These are phyloP conservation scores for Arbacia lixula DNA, from an alignment of 53 echinoderm and acorn worm species.

Conservation along the genomic window DNA sequence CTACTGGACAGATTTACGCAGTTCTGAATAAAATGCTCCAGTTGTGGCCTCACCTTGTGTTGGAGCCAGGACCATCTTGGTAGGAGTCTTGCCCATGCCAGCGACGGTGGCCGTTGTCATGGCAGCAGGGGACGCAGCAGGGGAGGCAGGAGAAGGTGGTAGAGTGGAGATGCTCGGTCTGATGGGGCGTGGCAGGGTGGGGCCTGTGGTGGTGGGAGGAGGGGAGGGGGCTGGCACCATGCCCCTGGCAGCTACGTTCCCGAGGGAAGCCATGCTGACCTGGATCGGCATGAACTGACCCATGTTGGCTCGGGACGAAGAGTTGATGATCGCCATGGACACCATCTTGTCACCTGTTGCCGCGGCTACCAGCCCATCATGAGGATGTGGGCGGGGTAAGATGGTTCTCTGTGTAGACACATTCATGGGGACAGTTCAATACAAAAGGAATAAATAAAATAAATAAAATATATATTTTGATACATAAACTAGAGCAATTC, in stretches of 20 bases:
- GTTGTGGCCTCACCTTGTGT: slow-evolving; percentile 3
- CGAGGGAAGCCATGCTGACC: slow-evolving; percentile 57
- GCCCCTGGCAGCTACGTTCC: too few relatives aligned
- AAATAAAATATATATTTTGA: too few relatives aligned
- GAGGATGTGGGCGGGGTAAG: slow-evolving; percentile 70
- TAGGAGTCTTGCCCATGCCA: slow-evolving; percentile 26
- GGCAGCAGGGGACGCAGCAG: too few relatives aligned
- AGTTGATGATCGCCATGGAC: slow-evolving; percentile 71
- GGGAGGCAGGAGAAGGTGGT: too few relatives aligned
- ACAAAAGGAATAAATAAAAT: too few relatives aligned
- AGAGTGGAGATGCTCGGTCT: slow-evolving; percentile 3
- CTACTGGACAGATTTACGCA: too few relatives aligned
- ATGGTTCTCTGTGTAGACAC: slow-evolving; percentile 81
- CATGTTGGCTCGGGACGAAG: slow-evolving; percentile 66
- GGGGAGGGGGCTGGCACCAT: slow-evolving; percentile 19
- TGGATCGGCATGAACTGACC: slow-evolving; percentile 75
- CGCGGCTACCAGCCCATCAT: slow-evolving; percentile 47
- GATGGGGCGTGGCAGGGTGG: not conserved
- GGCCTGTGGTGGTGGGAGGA: not conserved
- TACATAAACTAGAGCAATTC: too few relatives aligned
- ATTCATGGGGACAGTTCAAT: too few relatives aligned
- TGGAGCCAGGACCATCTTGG: slow-evolving; percentile 30
- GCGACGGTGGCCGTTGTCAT: slow-evolving; percentile 10
- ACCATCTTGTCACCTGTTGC: slow-evolving; percentile 80
- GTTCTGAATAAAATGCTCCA: too few relatives aligned